Evolutionary conservation across 2,113 vertebrate species (phyloP), one percentile per base, ranked within the genome.

Genomic region (Heloderma charlesbogerti): DNA sequence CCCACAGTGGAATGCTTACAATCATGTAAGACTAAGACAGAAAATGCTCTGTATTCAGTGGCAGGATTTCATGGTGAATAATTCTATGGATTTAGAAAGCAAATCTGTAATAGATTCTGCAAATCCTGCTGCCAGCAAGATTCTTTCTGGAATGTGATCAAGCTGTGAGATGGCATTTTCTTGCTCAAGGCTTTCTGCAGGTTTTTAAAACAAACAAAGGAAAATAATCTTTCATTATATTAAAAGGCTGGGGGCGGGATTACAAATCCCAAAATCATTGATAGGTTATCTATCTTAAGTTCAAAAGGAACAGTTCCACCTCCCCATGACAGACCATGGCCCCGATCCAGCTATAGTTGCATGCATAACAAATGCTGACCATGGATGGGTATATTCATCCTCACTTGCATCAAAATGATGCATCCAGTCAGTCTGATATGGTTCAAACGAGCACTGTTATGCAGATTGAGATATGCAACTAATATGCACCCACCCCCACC

Each of bases 71-170:
- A 94, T 90, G 91, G 79, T 91, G 94, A 95, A 95, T 93, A 83
- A 82, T 84, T 94, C 91, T 92, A 94, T 86, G 12, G 80, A 54
- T 96, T 97, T 94, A 96, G 72, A 96, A 96, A 95, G 88, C 9
- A 84, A 93, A 96, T 48, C n/a, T 75, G 10, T 71, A 86, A 94
- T 15, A 90, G 92, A 54, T 89, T 93, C 92, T 94, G 93, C 94
- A 96, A 95, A 90, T 91, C 87, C 93, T 0, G 27, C 85, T 93
- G 96, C 95, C 51, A 95, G 92, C 93, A 96, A 96, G 93, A 94
- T 93, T 95, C 95, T 94, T 93, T 92, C 94, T 93, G 86, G 94
- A 93, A 95, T 95, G 94, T 92, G 95, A 93, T 95, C 95, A 96
- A 94, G 94, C 95, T 92, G 95, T 74, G 95, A 93, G 92, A 91